Conservation (phyloP, 2,797 vertebrate genomes). For the Geotrypetes seraphini region DNA sequence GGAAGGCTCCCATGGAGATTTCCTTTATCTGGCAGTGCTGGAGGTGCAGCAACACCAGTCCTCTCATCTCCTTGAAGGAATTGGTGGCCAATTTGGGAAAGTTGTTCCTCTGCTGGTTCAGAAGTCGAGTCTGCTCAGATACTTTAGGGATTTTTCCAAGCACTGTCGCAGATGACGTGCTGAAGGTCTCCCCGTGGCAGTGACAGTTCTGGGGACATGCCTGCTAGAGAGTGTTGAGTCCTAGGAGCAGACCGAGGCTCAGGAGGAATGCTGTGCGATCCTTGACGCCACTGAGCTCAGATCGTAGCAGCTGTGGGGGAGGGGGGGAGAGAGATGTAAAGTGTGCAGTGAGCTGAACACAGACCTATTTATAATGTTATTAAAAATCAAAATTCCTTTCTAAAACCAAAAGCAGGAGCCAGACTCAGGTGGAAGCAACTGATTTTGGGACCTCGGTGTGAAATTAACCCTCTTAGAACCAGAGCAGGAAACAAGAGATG, state of each 20-base stretch:
- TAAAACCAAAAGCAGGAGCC: conserved; percentile 55
- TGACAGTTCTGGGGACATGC: conserved; percentile 81
- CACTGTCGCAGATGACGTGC: conserved; percentile 87
- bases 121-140: conserved; percentile 74
- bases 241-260: conserved; percentile 48
- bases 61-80: conserved; percentile 73
- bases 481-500: too few species aligned
- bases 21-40: conserved; percentile 83
- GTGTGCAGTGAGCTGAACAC: conserved; percentile 54
- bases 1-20: conserved; percentile 78
- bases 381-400: conserved; percentile 58
- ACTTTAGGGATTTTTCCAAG: conserved; percentile 82
- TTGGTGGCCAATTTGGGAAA: conserved; percentile 68
- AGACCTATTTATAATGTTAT: conserved; percentile 80
- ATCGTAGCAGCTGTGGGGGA: too few species aligned
- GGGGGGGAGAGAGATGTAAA: conserved; percentile 43
- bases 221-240: conserved; percentile 33
- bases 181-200: conserved; percentile 88
- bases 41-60: conserved; percentile 87
- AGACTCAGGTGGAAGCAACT: conserved; percentile 56
- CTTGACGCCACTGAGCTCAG: conserved; percentile 52
- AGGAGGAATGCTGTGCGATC: conserved; percentile 33
- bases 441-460: conserved; percentile 42
- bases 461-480: conserved; percentile 46
- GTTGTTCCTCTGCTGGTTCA: conserved; percentile 88